phyloP scores from a whole-genome alignment of 2,113 vertebrate species.

The Mirounga angustirostris region DNA sequence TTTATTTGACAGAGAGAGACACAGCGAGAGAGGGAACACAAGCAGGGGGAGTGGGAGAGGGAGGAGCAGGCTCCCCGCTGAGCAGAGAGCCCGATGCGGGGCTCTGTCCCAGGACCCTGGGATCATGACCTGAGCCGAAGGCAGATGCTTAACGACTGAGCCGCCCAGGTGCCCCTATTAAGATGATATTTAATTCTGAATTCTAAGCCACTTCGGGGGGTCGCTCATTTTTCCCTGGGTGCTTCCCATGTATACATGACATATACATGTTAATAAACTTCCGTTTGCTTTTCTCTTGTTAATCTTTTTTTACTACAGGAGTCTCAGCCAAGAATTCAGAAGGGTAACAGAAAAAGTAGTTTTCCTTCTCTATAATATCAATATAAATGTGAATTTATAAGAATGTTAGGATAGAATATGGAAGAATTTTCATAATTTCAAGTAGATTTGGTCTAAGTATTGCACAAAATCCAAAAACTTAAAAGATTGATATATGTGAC shows the following conservation, averaged over 20 bases:
- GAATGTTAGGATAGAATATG: background rate
- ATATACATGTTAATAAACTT: background rate
- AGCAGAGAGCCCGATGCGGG: too few species aligned
- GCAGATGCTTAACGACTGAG: too few species aligned
- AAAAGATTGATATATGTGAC: background rate
- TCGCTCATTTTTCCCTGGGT: background rate
- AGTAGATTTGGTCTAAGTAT: background rate
- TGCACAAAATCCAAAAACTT: background rate
- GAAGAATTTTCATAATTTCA: background rate
- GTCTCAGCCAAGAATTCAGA: slow-evolving; percentile 33
- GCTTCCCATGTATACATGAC: background rate
- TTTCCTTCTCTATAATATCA: background rate
- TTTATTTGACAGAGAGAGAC: too few species aligned
- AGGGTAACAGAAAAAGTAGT: background rate
- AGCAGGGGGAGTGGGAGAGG: too few species aligned
- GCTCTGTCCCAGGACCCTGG: too few species aligned
- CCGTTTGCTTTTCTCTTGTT: slow-evolving; percentile 4
- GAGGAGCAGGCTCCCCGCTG: too few species aligned
- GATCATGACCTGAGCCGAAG: too few species aligned
- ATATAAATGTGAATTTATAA: background rate
- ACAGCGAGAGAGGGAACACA: too few species aligned
- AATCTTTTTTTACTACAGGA: slow-evolving; percentile 1
- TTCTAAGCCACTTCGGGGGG: background rate
- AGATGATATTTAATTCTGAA: slow-evolving; percentile 1
- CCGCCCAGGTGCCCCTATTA: background rate